Evolutionary conservation across 1,140 invertebrate species (phyloP), one percentile per base, ranked within the genome.

Genomic region (Zaprionus kolodkinae): DNA sequence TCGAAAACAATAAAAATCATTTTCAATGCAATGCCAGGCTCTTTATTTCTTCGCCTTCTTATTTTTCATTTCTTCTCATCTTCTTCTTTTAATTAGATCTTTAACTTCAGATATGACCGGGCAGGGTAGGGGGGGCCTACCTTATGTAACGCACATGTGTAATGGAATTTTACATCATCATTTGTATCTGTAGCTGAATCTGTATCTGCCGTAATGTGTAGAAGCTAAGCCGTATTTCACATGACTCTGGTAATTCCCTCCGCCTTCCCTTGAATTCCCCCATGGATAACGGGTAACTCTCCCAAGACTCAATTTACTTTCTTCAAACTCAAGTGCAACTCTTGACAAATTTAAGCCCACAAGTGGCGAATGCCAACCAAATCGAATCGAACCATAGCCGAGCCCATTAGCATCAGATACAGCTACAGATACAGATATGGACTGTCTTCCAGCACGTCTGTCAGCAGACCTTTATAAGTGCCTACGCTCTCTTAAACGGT

Each of bases 311-410:
- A 87, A 88, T 89, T 88, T 78, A 88, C 84, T 88, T 88, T 88
- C 84, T 74, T 84, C 11, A 55, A 27, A n/a, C 52, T 88, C 85
- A 89, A 88, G 84, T 88, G 80, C 84, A 84, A 81, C 84, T 89
- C 84, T 88, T 83, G 77, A 88, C 85, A 88, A 88, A 89, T 89
- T 88, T 84, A 88, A 89, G 72, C 57, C 59, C 62, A 78, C 82
- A 88, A 88, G 84, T 89, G 84, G 85, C 67, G 72, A 78, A 75
- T 70, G 76, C 76, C 76, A 78, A 38, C 69, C 68, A 78, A 82
- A 84, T 33, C 40, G 30, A 45, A 9, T 45, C 54, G 57, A 55
- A 21, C 30, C 48, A 54, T 36, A 69, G 63, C 62, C 75, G 36
- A 71, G 71, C 66, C 75, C 68, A 77, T 62, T 69, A 67, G 52